phyloP scores from a whole-genome alignment of 2,888 invertebrate genomes.

The Bembecia ichneumoniformis region DNA sequence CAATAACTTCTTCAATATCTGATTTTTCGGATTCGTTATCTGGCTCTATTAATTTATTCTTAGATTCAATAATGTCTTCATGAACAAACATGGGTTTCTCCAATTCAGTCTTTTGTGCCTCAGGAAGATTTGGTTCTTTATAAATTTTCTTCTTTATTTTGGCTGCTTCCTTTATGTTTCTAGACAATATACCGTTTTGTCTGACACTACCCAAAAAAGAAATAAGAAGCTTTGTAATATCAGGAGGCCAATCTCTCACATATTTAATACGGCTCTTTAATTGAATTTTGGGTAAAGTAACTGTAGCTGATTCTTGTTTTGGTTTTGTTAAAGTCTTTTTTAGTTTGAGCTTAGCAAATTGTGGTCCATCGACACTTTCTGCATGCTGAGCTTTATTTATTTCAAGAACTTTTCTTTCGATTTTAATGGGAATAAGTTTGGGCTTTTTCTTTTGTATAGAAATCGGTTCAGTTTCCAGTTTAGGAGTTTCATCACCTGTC shows the following conservation, averaged over 20 bases:
- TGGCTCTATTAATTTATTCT: conserved; percentile 11
- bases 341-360: conserved; percentile 78
- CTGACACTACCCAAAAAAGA: conserved; percentile 70
- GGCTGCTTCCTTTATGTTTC: conserved; percentile 79
- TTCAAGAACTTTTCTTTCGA: conserved; percentile 75
- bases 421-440: conserved; percentile 68
- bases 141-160: conserved; percentile 74
- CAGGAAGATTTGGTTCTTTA: conserved; percentile 70
- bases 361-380: conserved; percentile 73
- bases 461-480: background rate
- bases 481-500: background rate
- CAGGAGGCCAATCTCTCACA: conserved; percentile 75
- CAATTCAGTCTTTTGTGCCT: conserved; percentile 67
- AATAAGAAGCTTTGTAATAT: conserved; percentile 62
- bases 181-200: conserved; percentile 78
- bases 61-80: conserved; percentile 43
- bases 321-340: conserved; percentile 72
- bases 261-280: conserved; percentile 80
- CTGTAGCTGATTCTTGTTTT: conserved; percentile 49
- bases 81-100: conserved; percentile 70
- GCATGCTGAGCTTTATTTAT: conserved; percentile 76
- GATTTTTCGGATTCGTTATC: conserved; percentile 17
- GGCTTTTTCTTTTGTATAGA: conserved; percentile 26
- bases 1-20: conserved; percentile 18
- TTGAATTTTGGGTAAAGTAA: conserved; percentile 76